These are phyloP conservation scores for Solenodon paradoxus DNA, from an alignment of 2,113 vertebrate species.

Conservation along the genomic window DNA sequence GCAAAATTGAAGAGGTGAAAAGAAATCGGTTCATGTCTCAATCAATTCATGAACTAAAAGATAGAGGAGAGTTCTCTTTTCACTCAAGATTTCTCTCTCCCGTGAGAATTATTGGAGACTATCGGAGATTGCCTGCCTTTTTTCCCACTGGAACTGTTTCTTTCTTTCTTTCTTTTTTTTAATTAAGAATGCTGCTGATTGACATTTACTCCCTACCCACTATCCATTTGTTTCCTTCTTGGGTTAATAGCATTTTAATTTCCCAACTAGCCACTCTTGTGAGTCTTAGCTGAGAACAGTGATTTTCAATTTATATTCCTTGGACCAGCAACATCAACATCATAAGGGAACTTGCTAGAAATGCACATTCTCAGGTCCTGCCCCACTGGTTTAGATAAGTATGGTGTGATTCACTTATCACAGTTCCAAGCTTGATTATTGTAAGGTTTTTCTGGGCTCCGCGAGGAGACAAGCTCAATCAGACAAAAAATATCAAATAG, in stretches of 20 bases:
- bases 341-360: not conserved
- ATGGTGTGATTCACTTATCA: not conserved
- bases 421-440: not conserved
- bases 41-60: slow-evolving; percentile 48
- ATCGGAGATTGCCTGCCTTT: not conserved
- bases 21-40: slow-evolving; percentile 51
- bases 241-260: not conserved
- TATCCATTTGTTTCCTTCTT: not conserved
- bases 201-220: not conserved
- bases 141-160: not conserved
- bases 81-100: not conserved
- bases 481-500: too few relatives aligned
- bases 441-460: too few relatives aligned
- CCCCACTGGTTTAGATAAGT: not conserved
- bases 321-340: not conserved
- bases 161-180: too few relatives aligned
- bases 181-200: not conserved
- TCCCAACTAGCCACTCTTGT: not conserved
- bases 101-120: not conserved
- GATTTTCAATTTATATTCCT: not conserved
- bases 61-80: slow-evolving; percentile 31
- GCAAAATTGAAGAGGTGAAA: slow-evolving; percentile 43
- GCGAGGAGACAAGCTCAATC: too few relatives aligned
- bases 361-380: not conserved
- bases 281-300: not conserved